phyloP scores from a whole-genome alignment of 2,113 vertebrate species.

The Amphiprion ocellaris region DNA sequence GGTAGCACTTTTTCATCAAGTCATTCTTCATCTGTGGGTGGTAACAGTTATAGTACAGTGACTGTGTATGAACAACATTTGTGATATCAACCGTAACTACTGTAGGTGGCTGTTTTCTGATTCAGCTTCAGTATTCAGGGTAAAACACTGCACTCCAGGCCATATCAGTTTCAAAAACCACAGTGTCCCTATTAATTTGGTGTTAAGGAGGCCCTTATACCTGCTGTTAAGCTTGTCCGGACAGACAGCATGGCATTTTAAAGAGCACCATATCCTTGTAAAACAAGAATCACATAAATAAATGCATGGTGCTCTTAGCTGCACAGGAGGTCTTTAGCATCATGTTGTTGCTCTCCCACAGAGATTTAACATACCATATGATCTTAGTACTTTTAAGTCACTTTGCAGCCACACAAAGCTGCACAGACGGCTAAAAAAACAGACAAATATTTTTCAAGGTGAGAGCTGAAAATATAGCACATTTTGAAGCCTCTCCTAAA shows the following conservation, averaged over 20 bases:
- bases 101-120: neutral
- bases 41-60: slow-evolving; percentile 38
- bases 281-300: slow-evolving; percentile 71
- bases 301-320: slow-evolving; percentile 66
- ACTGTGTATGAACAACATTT: slow-evolving; percentile 32
- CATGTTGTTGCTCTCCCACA: slow-evolving; percentile 58
- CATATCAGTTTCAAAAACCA: slow-evolving; percentile 13
- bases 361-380: slow-evolving; percentile 58
- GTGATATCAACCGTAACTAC: neutral
- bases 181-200: slow-evolving; percentile 16
- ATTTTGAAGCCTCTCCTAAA: slow-evolving; percentile 51
- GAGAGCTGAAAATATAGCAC: slow-evolving; percentile 51
- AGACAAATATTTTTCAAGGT: slow-evolving; percentile 62
- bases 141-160: slow-evolving; percentile 17
- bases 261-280: slow-evolving; percentile 57
- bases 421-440: slow-evolving; percentile 28
- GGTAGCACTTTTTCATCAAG: slow-evolving; percentile 53
- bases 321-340: slow-evolving; percentile 64
- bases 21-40: slow-evolving; percentile 52
- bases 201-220: slow-evolving; percentile 9
- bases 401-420: slow-evolving; percentile 36
- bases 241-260: slow-evolving; percentile 45
- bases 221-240: slow-evolving; percentile 43
- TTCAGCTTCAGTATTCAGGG: slow-evolving; percentile 16
- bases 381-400: slow-evolving; percentile 60